A percentile compares a stretch with the other conserved stretches of the same genome.
phyloP scores from a whole-genome alignment of 2,113 vertebrate genomes.

The Oophaga pumilio region DNA sequence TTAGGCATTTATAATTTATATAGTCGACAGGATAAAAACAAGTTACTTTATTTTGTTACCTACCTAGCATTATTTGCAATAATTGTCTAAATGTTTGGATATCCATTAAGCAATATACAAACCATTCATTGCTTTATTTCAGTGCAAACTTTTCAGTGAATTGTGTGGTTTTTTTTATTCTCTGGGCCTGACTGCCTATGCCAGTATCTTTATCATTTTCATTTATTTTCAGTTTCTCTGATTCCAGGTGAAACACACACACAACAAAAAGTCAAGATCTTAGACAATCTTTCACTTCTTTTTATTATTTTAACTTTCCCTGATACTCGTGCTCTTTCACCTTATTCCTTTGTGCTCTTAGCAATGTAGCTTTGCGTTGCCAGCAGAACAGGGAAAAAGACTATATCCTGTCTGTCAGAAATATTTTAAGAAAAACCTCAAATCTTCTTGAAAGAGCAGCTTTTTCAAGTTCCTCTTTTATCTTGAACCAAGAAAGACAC shows the following conservation, averaged over 20 bases:
- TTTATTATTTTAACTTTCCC: conserved; percentile 28
- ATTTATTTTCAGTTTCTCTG: not conserved
- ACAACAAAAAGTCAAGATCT: conserved; percentile 24
- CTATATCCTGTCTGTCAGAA: conserved; percentile 48
- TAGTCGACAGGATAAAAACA: not conserved
- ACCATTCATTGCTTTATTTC: not conserved
- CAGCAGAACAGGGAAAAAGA: conserved; percentile 33
- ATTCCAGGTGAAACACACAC: not conserved
- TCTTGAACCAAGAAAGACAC: conserved; percentile 26
- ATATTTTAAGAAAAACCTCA: conserved; percentile 50
- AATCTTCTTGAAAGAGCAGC: conserved; percentile 33
- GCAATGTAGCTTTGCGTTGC: conserved; percentile 25
- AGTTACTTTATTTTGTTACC: not conserved
- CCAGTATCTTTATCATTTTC: not conserved
- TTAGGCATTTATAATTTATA: too few species aligned
- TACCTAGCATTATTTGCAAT: not conserved
- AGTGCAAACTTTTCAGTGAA: not conserved
- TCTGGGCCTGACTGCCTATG: not conserved
- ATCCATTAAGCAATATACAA: not conserved
- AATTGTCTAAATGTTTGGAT: not conserved
- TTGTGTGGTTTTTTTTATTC: not conserved
- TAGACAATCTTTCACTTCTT: conserved; percentile 19
- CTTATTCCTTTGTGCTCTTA: conserved; percentile 33
- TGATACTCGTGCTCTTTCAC: conserved; percentile 39
- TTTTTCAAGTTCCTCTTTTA: conserved; percentile 42